phyloP scores from a whole-genome alignment of 2,797 vertebrate species.

The Coregonus ussuriensis region DNA sequence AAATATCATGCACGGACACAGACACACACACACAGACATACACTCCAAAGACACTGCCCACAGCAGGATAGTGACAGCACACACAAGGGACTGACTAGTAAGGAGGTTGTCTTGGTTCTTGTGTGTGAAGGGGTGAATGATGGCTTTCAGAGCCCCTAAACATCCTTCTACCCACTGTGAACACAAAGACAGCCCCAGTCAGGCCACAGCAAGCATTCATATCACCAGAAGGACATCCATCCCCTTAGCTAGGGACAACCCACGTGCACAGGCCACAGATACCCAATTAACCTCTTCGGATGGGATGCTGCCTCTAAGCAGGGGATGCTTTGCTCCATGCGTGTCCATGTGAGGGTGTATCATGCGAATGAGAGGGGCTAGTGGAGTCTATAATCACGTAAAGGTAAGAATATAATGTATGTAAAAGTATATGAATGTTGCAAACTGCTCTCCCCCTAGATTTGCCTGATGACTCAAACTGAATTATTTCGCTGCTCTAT shows the following conservation, averaged over 20 bases:
- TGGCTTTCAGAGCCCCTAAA: background rate
- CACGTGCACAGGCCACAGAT: background rate
- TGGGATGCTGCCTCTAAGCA: background rate
- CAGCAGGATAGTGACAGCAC: background rate
- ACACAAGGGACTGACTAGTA: background rate
- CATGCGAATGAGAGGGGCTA: background rate
- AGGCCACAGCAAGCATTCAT: background rate
- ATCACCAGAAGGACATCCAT: background rate
- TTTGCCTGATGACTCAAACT: no score
- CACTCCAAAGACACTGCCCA: background rate
- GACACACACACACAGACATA: background rate
- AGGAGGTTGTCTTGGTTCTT: background rate
- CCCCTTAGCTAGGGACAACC: background rate
- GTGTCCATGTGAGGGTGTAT: background rate
- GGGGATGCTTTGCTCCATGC: background rate
- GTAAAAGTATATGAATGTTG: background rate
- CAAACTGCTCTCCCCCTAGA: no score
- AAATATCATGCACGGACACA: background rate
- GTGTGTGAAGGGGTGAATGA: conserved; percentile 2
- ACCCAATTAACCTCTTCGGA: background rate
- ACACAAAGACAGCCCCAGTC: background rate
- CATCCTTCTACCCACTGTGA: conserved; percentile 3
- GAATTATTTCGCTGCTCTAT: no score
- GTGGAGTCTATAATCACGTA: background rate
- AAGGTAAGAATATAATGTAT: background rate